Evolutionary conservation across 2,888 invertebrate genomes (phyloP), one percentile per base, ranked within the genome.

Genomic region (Tenthredo mesomela): DNA sequence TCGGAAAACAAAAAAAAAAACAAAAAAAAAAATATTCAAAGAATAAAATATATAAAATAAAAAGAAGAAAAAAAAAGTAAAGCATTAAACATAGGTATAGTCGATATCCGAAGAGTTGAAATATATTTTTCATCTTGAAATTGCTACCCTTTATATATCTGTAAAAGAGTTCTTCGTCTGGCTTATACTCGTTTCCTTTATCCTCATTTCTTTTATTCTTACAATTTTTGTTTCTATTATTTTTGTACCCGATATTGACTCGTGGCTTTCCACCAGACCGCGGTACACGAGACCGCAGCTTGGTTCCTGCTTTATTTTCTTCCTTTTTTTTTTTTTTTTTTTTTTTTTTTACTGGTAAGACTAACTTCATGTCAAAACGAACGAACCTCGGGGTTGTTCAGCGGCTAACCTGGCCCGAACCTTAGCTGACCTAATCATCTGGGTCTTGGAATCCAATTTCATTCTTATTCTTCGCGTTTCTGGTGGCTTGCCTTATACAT

Each of bases 391-490:
- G 21, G 77, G 29, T 54, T 54, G 29, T 77, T 77, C 50, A 2
- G 18, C 47, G 77, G n/a, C 33, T 77, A 50, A 77, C 77, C 77
- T 77, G 29, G 29, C 18, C 18, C 29, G 33, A 54, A 33, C 77
- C 77, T 33, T 33, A 18, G 77, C 77, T 29, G 77, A 80, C 37
- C 80, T 80, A 40, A 80, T 80, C 58, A 80, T 80, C 58, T 15
- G 50, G 61, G 37, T 80, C 37, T 80, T 80, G 40, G 58, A 37
- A 80, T 50, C 58, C 58, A 80, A 80, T 80, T 80, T 33, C 40
- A 61, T 58, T 58, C 80, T 78, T 78, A 61, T 61, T 61, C 80
- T 61, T 25, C 61, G 5, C 71, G 43, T 73, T 43, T 21, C 29
- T 18, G 67, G 1, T 3, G 40, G 21, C 43, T 73, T 77, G 47